These are phyloP conservation scores for Babylonia areolata DNA, from an alignment of 1,140 invertebrate genomes.

Conservation along the genomic window DNA sequence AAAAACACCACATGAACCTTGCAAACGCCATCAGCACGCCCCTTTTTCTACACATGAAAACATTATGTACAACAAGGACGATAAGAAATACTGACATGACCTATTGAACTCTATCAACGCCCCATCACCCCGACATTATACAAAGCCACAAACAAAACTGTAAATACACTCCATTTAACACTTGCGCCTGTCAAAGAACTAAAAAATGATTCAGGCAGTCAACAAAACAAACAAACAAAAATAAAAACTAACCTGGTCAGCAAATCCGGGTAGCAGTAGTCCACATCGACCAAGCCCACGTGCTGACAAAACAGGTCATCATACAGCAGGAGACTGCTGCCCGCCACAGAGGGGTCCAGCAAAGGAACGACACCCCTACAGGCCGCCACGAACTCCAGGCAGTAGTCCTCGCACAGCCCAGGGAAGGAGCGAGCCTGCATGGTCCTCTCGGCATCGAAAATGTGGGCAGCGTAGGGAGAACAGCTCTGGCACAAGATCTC, in stretches of 20 bases:
- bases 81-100: too few species aligned
- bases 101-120: too few species aligned
- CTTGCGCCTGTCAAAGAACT: too few species aligned
- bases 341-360: constrained; percentile 48
- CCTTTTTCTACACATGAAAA: too few species aligned
- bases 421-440: constrained; percentile 54
- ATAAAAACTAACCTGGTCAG: constrained; percentile 40
- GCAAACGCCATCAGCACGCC: too few species aligned
- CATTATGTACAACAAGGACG: too few species aligned
- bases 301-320: constrained; percentile 58
- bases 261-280: constrained; percentile 73
- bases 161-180: too few species aligned
- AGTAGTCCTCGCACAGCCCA: constrained; percentile 64
- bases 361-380: constrained; percentile 56
- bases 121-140: too few species aligned
- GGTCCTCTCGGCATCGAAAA: constrained; percentile 64
- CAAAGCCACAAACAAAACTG: too few species aligned
- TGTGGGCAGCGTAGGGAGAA: constrained; percentile 71
- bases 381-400: constrained; percentile 52
- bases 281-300: constrained; percentile 55
- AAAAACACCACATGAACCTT: too few species aligned
- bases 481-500: constrained; percentile 69
- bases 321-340: constrained; percentile 19
- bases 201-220: too few species aligned
- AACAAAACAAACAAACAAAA: too few species aligned